phyloP scores from a whole-genome alignment of 2,113 vertebrate genomes.

The Oreochromis aureus region DNA sequence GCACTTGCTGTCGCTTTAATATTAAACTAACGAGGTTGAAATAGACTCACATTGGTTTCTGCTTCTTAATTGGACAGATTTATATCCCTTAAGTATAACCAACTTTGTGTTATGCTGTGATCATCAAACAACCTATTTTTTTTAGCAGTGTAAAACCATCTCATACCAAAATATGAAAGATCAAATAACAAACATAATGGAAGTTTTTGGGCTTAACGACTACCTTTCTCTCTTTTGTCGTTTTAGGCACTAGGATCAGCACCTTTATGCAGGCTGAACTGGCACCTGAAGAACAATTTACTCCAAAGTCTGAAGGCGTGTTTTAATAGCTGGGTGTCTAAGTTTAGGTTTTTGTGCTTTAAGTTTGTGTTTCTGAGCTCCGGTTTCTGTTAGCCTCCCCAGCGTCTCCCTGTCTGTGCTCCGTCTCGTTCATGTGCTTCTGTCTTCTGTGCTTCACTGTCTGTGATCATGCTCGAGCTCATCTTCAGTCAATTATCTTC shows the following conservation, averaged over 20 bases:
- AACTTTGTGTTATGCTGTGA: neutral
- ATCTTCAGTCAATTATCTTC: neutral
- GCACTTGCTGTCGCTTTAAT: neutral
- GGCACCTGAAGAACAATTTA: neutral
- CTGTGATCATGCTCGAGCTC: neutral
- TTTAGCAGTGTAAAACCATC: neutral
- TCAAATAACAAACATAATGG: neutral
- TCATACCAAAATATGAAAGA: neutral
- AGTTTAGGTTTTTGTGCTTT: neutral
- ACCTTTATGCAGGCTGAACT: conserved; percentile 91
- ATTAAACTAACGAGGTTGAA: neutral
- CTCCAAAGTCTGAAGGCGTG: neutral
- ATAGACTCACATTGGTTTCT: too few species aligned
- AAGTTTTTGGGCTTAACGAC: neutral
- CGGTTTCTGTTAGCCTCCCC: neutral
- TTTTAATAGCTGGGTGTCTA: neutral
- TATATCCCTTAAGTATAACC: too few species aligned
- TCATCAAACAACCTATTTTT: neutral
- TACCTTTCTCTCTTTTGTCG: fast-evolving
- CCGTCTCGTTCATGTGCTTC: neutral
- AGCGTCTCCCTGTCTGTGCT: neutral
- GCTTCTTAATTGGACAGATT: neutral
- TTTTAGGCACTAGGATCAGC: conserved; percentile 76
- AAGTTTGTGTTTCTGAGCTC: too few species aligned
- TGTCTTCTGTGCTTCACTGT: neutral